Percentiles rank a stretch among this genome's conserved stretches.
phyloP scores from a whole-genome alignment of 2,113 vertebrate genomes.

The Argyrosomus japonicus region DNA sequence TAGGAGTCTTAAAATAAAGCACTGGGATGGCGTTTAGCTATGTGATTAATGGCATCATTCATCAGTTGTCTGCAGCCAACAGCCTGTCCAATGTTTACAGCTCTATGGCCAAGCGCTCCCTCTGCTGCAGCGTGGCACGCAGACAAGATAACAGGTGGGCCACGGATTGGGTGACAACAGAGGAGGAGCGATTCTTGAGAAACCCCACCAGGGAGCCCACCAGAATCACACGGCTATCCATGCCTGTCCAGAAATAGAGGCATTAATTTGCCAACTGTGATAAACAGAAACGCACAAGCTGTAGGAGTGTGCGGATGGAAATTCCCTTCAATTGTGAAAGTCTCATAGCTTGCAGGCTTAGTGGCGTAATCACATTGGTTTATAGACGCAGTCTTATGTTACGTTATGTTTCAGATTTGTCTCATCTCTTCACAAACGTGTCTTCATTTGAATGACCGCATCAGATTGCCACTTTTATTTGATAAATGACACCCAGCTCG shows the following conservation, averaged over 20 bases:
- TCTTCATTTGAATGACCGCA: slow-evolving; percentile 22
- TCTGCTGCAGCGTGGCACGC: slow-evolving; percentile 59
- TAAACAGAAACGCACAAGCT: slow-evolving; percentile 67
- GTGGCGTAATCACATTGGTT: slow-evolving; percentile 25
- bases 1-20: slow-evolving; percentile 76
- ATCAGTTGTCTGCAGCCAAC: slow-evolving; percentile 56
- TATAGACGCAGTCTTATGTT: slow-evolving; percentile 30
- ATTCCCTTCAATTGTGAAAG: slow-evolving; percentile 64
- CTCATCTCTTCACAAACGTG: slow-evolving; percentile 42
- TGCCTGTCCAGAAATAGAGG: slow-evolving; percentile 76
- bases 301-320: slow-evolving; percentile 44
- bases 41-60: slow-evolving; percentile 63
- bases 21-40: slow-evolving; percentile 41
- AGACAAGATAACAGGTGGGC: slow-evolving; percentile 78
- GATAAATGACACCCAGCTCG: slow-evolving; percentile 6
- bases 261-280: slow-evolving; percentile 77
- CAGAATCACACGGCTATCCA: slow-evolving; percentile 69
- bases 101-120: slow-evolving; percentile 59
- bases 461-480: slow-evolving; percentile 18
- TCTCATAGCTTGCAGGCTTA: slow-evolving; percentile 25
- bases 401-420: slow-evolving; percentile 44
- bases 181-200: slow-evolving; percentile 78
- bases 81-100: slow-evolving; percentile 69
- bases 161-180: slow-evolving; percentile 78
- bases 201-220: slow-evolving; percentile 77